Conservation (phyloP, 2,888 invertebrate species). For the Drosophila phalerata region DNA sequence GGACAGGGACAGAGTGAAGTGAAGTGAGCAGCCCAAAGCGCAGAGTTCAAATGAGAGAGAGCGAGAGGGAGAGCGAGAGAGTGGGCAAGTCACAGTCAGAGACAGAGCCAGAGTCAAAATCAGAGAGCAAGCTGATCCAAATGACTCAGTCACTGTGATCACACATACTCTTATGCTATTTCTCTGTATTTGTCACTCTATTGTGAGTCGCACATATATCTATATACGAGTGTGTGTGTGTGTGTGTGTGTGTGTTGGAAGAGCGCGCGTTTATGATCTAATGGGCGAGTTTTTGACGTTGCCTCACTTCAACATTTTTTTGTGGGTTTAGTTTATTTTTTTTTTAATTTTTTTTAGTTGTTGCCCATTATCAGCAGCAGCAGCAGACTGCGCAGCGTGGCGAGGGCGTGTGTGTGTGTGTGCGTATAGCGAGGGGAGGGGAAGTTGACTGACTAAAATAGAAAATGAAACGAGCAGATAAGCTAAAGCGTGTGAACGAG, state of each 20-base stretch:
- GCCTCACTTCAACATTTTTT: conserved; percentile 49
- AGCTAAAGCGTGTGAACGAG: conserved; percentile 2
- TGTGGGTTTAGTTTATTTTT: conserved; percentile 8
- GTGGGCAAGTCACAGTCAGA: conserved; percentile 4
- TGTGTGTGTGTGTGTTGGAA: conserved; percentile 28
- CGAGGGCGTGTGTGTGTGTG: conserved; percentile 1
- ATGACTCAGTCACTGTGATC: conserved; percentile 67
- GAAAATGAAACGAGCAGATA: conserved; percentile 45
- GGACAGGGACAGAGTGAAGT: conserved; percentile 26
- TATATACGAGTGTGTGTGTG: neutral
- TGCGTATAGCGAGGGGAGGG: neutral
- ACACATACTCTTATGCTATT: conserved; percentile 5
- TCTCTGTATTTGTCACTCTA: conserved; percentile 5
- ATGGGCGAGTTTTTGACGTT: conserved; percentile 61
- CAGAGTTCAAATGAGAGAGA: conserved; percentile 39
- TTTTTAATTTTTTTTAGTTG: conserved; percentile 5
- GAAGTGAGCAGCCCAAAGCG: conserved; percentile 41
- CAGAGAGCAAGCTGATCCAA: conserved; percentile 37
- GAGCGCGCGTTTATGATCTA: conserved; percentile 69
- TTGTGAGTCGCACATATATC: neutral
- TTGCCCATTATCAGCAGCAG: conserved; percentile 56
- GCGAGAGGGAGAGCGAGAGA: conserved; percentile 17
- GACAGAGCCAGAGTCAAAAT: conserved; percentile 17
- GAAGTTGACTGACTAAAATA: conserved; percentile 64
- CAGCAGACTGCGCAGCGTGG: conserved; percentile 4